Evolutionary conservation across 2,113 vertebrate species (phyloP).

Genomic region (Anguilla japonica): DNA sequence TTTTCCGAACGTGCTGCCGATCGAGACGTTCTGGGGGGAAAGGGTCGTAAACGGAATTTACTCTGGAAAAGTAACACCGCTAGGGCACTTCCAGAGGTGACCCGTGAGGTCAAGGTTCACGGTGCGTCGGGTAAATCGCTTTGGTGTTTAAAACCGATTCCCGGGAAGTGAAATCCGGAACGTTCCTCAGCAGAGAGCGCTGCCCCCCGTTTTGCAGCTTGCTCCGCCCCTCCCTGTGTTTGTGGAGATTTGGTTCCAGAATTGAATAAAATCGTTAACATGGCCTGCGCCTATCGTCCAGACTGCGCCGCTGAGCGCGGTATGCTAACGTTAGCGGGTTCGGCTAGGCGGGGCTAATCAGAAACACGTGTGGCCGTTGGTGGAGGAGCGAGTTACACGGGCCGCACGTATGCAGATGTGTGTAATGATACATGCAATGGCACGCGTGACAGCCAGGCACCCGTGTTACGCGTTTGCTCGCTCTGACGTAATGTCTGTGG

Average conservation of each 20-base stretch:
- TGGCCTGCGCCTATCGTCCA: constrained; percentile 59
- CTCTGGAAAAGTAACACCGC: neutral
- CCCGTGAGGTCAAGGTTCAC: neutral
- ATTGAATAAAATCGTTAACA: constrained; percentile 70
- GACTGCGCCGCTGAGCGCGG: constrained; percentile 63
- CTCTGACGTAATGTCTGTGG: too few relatives aligned
- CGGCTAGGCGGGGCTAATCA: constrained; percentile 69
- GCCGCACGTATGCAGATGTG: constrained; percentile 70
- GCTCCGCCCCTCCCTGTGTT: neutral
- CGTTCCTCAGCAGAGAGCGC: neutral
- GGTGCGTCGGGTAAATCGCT: neutral
- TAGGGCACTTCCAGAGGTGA: neutral
- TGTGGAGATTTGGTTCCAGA: constrained; percentile 33
- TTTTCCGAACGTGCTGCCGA: neutral
- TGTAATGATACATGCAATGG: constrained; percentile 60
- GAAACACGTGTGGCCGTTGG: constrained; percentile 73
- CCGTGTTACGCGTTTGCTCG: too few relatives aligned
- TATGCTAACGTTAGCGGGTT: constrained; percentile 75
- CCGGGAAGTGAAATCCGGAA: neutral
- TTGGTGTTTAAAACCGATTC: neutral
- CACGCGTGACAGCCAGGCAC: neutral
- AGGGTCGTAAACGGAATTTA: neutral
- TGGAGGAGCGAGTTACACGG: constrained; percentile 70
- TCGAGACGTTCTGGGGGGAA: neutral
- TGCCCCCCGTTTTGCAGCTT: neutral